Percentiles rank a stretch among this genome's conserved stretches.
These are phyloP conservation scores for Hapalemur alaotrensis DNA, from an alignment of 2,797 vertebrate genomes.

Conservation along the genomic window DNA sequence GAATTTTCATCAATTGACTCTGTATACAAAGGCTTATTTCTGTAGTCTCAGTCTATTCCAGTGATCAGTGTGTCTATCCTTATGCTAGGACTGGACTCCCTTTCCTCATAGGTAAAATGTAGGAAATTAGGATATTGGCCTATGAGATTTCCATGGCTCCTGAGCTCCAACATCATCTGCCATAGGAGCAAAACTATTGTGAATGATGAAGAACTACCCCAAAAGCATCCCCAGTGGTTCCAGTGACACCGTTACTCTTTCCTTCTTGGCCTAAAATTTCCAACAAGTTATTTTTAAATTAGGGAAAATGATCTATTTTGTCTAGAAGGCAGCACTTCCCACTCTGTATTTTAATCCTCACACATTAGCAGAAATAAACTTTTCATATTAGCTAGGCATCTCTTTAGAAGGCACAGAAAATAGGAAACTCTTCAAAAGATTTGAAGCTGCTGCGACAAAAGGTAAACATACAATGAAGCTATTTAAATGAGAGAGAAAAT, in stretches of 20 bases:
- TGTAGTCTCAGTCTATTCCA: not conserved
- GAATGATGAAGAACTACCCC: not conserved
- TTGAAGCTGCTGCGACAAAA: not conserved
- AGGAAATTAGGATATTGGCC: not conserved
- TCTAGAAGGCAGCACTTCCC: not conserved
- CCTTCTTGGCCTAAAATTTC: not conserved
- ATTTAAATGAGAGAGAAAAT: not conserved
- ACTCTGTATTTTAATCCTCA: not conserved
- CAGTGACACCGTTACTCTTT: not conserved
- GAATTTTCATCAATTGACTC: not conserved
- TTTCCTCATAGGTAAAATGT: not conserved
- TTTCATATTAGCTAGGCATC: not conserved
- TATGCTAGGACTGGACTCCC: not conserved
- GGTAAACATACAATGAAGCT: not conserved
- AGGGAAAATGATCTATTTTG: not conserved
- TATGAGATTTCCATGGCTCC: not conserved
- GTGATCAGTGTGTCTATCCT: not conserved
- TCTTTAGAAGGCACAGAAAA: conserved; percentile 21
- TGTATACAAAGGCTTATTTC: not conserved
- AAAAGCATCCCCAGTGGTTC: not conserved
- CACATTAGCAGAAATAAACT: not conserved
- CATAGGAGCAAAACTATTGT: not conserved
- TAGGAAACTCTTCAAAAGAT: not conserved
- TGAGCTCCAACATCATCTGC: not conserved
- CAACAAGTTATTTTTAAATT: not conserved